These are phyloP conservation scores for Prolemur simus DNA, from an alignment of 2,113 vertebrate species.

Conservation along the genomic window DNA sequence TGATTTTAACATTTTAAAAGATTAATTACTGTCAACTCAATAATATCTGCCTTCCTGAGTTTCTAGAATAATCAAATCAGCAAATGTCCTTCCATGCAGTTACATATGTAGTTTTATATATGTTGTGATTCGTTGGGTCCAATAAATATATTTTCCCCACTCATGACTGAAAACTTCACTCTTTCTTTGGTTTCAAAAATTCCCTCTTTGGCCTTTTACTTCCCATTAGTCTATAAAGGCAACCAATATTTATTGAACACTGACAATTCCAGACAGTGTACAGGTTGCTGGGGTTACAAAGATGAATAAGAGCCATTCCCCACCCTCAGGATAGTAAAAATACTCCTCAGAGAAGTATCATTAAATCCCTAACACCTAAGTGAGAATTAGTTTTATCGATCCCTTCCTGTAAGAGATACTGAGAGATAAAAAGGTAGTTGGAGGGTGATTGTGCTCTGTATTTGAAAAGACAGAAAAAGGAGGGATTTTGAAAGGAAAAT, in stretches of 20 bases:
- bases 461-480: conserved; percentile 42
- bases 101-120: not conserved
- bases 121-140: not conserved
- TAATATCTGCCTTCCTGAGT: not conserved
- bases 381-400: conserved; percentile 71
- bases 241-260: conserved; percentile 60
- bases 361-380: conserved; percentile 69
- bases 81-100: not conserved
- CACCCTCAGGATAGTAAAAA: conserved; percentile 62
- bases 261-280: conserved; percentile 53
- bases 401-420: conserved; percentile 48
- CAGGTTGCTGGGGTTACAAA: conserved; percentile 59
- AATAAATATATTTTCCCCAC: conserved; percentile 26
- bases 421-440: conserved; percentile 32
- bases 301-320: conserved; percentile 55
- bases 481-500: conserved; percentile 26
- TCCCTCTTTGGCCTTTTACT: conserved; percentile 44
- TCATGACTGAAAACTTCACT: not conserved
- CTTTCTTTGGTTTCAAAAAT: conserved; percentile 35
- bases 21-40: conserved; percentile 1
- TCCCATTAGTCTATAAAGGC: conserved; percentile 47
- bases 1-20: conserved; percentile 45
- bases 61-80: conserved; percentile 25
- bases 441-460: conserved; percentile 7
- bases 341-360: conserved; percentile 57